Evolutionary conservation across 2,797 vertebrate genomes (phyloP), one percentile per base, ranked within the genome.

Genomic region (Scarus forsteni): DNA sequence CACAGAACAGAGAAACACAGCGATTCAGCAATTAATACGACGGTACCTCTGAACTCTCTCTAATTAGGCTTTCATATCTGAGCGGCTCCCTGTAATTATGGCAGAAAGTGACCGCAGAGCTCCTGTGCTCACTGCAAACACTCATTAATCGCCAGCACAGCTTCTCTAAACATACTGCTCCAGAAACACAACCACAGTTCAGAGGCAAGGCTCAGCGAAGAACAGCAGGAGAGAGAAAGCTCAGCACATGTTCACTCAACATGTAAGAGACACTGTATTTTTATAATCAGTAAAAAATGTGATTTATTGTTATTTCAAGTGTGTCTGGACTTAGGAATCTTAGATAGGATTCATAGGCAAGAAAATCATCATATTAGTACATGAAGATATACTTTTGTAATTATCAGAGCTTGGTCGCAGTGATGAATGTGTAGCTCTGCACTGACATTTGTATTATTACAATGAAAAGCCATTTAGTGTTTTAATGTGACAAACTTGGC

Each of bases 1-100:
- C 80, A 51, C 82, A 65, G 84, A 74, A 70, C 69, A 75, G 63
- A 78, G 65, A 82, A 89, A 82, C 67, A 45, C 81, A 67, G 87
- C 84, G 80, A 87, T 86, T 88, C 80, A 77, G 69, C 85, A 81
- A 83, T 86, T 84, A 93, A 88, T 88, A 81, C 60, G 50, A 66
- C 65, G 36, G 75, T 80, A 91, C 86, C 84, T 87, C 89, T 85
- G 82, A 81, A 77, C 85, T 70, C 73, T 62, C 38, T 14, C 83
- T 94, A 92, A 93, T 94, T 92, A 93, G 83, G 82, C 90, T 85
- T 92, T 93, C 88, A 88, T 89, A 89, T 88, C 80, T 82, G 76
- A 85, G 84, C 54, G 18, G 79, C 79, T 85, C 88, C 50, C 89
- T 88, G 88, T 93, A 92, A 92, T 93, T 91, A 93, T 54, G 77